These are phyloP conservation scores for Scolopax rusticola DNA, from an alignment of 2,797 vertebrate species.

Conservation along the genomic window DNA sequence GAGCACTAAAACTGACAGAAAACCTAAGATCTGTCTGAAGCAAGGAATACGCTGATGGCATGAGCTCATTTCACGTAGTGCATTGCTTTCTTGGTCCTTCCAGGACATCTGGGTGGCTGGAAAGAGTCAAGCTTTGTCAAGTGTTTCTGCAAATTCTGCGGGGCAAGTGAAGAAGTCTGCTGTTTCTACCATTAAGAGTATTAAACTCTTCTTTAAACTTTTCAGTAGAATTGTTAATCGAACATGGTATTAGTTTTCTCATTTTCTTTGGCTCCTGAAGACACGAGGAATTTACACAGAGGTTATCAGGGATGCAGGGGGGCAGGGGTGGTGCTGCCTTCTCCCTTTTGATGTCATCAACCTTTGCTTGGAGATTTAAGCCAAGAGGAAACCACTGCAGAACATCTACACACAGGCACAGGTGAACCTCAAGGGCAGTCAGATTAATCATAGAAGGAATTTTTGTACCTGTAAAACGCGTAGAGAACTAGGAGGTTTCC, in stretches of 20 bases:
- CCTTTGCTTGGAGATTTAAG: not conserved
- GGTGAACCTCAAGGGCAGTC: not conserved
- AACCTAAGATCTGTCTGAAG: not conserved
- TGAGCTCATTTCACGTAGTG: not conserved
- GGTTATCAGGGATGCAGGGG: not conserved
- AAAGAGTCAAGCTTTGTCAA: not conserved
- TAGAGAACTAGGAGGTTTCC: slow-evolving; percentile 79
- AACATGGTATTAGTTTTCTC: not conserved
- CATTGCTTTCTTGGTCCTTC: not conserved
- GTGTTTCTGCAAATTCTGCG: not conserved
- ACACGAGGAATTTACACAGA: not conserved
- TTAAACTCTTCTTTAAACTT: not conserved
- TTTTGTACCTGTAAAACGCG: slow-evolving; percentile 75
- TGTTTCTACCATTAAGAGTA: not conserved
- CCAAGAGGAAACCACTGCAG: not conserved
- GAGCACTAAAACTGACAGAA: not conserved
- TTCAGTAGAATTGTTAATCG: not conserved
- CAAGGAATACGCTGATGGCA: not conserved
- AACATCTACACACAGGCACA: not conserved
- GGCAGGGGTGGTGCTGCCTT: not conserved
- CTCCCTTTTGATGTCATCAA: not conserved
- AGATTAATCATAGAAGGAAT: not conserved
- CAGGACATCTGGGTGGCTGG: not conserved
- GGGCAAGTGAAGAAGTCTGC: not conserved
- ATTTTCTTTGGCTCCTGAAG: not conserved